A percentile compares a stretch with the other conserved stretches of the same genome.
These are phyloP conservation scores for Sialia sialis DNA, from an alignment of 2,113 vertebrate species.

Conservation along the genomic window DNA sequence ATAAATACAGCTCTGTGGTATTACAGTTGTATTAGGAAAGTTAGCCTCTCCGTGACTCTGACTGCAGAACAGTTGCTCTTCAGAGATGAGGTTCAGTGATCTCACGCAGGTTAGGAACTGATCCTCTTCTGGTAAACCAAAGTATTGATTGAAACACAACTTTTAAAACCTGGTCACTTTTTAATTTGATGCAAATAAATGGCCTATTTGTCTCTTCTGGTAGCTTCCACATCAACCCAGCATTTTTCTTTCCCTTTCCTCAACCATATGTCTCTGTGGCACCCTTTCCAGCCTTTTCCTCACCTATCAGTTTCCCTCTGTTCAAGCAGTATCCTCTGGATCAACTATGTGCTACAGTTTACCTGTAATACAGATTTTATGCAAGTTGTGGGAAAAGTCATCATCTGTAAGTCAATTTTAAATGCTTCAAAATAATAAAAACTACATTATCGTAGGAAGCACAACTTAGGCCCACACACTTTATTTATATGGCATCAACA, in stretches of 20 bases:
- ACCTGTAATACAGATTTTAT: neutral
- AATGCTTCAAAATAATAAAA: neutral
- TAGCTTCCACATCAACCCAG: neutral
- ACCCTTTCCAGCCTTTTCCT: neutral
- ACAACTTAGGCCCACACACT: neutral
- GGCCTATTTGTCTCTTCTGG: neutral
- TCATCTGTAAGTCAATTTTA: neutral
- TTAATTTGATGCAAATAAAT: neutral
- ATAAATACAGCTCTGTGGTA: conserved; percentile 12
- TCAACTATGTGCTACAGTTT: neutral
- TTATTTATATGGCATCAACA: neutral
- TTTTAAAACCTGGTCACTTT: neutral
- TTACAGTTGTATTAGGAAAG: neutral
- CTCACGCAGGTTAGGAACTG: neutral
- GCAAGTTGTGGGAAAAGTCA: neutral
- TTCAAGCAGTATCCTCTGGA: neutral
- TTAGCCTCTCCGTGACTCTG: neutral
- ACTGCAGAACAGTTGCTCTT: neutral
- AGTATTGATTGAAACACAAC: neutral
- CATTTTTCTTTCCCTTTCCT: neutral
- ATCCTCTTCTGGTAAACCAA: neutral
- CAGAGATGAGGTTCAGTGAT: neutral
- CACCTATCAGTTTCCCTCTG: neutral
- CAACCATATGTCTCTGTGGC: fast-evolving
- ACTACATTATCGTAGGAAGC: neutral